phyloP scores from a whole-genome alignment of 2,888 invertebrate genomes.

The Drosophila cognata region DNA sequence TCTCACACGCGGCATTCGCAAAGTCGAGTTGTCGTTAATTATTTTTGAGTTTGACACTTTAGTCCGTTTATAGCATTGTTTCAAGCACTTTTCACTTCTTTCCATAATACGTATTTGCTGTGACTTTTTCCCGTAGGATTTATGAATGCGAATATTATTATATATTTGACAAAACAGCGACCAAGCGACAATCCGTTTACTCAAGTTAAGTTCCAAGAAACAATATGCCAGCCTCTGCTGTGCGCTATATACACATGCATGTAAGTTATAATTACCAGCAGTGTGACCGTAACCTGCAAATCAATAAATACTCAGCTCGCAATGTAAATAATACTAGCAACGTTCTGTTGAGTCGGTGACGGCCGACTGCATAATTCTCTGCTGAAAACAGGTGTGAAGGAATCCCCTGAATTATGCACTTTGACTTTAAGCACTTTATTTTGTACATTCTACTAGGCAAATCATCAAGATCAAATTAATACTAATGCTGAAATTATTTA shows the following conservation, averaged over 20 bases:
- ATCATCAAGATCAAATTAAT: background rate
- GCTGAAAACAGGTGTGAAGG: background rate
- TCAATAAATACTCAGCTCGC: background rate
- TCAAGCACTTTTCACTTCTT: slow-evolving; percentile 62
- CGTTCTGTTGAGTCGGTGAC: background rate
- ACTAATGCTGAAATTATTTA: background rate
- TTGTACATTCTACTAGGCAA: background rate
- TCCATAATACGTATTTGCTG: slow-evolving; percentile 60
- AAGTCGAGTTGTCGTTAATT: slow-evolving; percentile 18
- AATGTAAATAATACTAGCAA: slow-evolving; percentile 18
- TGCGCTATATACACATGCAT: slow-evolving; percentile 35
- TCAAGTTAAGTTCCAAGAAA: slow-evolving; percentile 42
- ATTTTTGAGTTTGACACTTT: slow-evolving; percentile 42
- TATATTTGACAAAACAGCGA: slow-evolving; percentile 21
- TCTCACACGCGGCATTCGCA: slow-evolving; percentile 59
- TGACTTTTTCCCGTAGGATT: slow-evolving; percentile 21
- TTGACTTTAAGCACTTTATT: background rate
- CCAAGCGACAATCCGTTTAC: slow-evolving; percentile 34
- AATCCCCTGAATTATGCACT: background rate
- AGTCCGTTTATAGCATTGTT: slow-evolving; percentile 58
- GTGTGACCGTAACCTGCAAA: slow-evolving; percentile 33
- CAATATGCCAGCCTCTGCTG: slow-evolving; percentile 36
- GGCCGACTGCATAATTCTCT: background rate
- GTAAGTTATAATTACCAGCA: slow-evolving; percentile 7
- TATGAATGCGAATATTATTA: slow-evolving; percentile 28